Evolutionary conservation across 2,888 invertebrate species (phyloP).

Genomic region (Acronicta aceris): DNA sequence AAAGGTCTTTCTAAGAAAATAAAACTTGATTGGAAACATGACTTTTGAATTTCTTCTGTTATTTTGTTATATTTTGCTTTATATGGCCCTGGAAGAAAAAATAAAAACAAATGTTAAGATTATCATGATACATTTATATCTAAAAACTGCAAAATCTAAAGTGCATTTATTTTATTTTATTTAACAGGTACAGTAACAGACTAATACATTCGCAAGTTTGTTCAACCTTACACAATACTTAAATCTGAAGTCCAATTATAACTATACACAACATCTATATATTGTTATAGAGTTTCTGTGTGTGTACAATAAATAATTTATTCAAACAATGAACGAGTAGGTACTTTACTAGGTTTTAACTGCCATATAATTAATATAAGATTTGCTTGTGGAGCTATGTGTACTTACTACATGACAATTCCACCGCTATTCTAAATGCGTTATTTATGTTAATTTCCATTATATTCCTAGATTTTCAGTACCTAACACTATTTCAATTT

Average conservation of each 20-base stretch:
- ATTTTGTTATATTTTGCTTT: slow-evolving; percentile 39
- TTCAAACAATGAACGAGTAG: too few species aligned
- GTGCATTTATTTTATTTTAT: neutral
- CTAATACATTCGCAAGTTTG: too few species aligned
- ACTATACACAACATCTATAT: too few species aligned
- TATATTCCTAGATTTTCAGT: neutral
- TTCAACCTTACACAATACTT: too few species aligned
- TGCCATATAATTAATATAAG: too few species aligned
- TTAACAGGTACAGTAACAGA: too few species aligned
- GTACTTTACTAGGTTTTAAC: too few species aligned
- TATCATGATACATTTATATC: neutral
- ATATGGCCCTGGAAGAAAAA: slow-evolving; percentile 58
- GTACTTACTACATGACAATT: slow-evolving; percentile 67
- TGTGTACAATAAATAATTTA: too few species aligned
- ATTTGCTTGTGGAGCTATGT: neutral
- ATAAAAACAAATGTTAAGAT: neutral
- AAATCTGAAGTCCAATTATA: too few species aligned
- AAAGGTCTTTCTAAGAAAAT: slow-evolving; percentile 63
- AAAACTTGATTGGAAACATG: slow-evolving; percentile 21
- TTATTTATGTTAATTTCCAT: slow-evolving; percentile 78
- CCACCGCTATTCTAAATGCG: slow-evolving; percentile 67
- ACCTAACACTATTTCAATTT: neutral
- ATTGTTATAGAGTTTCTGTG: too few species aligned
- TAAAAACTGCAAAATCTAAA: neutral
- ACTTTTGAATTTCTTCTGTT: slow-evolving; percentile 27